Evolutionary conservation across 1,140 invertebrate genomes (phyloP).

Genomic region (Schlechtendalia chinensis): DNA sequence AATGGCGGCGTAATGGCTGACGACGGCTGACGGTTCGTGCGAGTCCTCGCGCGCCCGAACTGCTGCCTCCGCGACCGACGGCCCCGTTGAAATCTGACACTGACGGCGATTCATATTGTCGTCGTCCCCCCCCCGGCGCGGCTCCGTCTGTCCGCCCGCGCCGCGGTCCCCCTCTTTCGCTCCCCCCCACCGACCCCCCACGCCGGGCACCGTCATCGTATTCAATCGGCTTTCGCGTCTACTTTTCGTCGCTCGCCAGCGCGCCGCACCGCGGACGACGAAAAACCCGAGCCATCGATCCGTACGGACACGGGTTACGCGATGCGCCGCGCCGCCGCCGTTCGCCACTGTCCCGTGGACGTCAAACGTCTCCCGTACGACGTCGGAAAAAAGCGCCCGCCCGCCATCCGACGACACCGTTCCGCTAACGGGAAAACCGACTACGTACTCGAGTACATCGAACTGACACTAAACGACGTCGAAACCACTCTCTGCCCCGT

Average conservation of each 20-base stretch:
- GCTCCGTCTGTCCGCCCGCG: not conserved
- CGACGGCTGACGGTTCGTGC: constrained; percentile 26
- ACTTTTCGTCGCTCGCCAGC: constrained; percentile 31
- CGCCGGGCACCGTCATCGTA: constrained; percentile 15
- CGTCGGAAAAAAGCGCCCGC: too few species aligned
- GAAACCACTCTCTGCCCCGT: too few species aligned
- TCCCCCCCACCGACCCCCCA: too few species aligned
- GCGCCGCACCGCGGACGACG: too few species aligned
- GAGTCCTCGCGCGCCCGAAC: not conserved
- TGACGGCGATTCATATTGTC: constrained; percentile 34
- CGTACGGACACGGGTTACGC: too few species aligned
- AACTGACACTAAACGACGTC: too few species aligned
- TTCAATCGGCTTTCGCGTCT: constrained; percentile 33
- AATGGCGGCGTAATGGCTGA: constrained; percentile 37
- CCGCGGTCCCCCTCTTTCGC: not conserved
- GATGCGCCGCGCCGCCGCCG: too few species aligned
- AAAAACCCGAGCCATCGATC: too few species aligned
- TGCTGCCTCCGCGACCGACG: not conserved
- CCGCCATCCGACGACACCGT: too few species aligned
- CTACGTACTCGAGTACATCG: too few species aligned
- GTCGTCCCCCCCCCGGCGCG: not conserved
- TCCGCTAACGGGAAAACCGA: too few species aligned
- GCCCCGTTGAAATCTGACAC: constrained; percentile 25
- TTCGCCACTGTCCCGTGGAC: not conserved
- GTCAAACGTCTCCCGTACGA: not conserved